Conservation (phyloP, 2,113 vertebrate genomes). For the Ciconia maguari region DNA sequence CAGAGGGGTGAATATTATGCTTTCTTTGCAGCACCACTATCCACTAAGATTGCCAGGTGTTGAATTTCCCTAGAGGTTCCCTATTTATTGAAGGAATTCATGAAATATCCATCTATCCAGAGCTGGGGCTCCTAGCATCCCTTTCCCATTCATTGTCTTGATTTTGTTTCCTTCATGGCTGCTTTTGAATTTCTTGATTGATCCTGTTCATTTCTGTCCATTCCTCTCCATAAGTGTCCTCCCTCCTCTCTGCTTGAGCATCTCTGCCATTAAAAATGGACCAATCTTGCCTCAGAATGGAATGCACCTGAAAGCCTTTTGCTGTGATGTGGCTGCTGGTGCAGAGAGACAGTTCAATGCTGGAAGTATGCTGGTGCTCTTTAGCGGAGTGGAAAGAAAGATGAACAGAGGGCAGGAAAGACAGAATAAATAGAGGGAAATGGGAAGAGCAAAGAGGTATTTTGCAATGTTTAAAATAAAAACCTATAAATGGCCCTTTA, state of each 20-base stretch:
- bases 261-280: not conserved
- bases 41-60: conserved; percentile 67
- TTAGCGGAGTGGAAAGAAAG: not conserved
- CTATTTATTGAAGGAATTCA: conserved; percentile 41
- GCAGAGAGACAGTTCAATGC: not conserved
- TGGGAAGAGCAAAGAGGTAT: not conserved
- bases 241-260: not conserved
- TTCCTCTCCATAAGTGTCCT: not conserved
- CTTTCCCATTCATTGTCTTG: not conserved
- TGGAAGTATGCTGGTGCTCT: not conserved
- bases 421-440: not conserved
- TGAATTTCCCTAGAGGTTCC: conserved; percentile 50
- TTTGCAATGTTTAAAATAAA: not conserved
- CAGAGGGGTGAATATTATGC: conserved; percentile 60
- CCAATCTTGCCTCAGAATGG: not conserved
- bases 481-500: conserved; percentile 8
- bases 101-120: conserved; percentile 39
- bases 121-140: not conserved
- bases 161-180: conserved; percentile 6
- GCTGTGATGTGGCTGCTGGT: not conserved
- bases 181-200: conserved; percentile 7
- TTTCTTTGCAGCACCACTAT: conserved; percentile 64
- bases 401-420: not conserved
- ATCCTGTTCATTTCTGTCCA: not conserved
- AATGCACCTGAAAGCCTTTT: not conserved